Base-by-base conservation (phyloP, 35 echinoderm and acorn worm genomes). In the Antedon bifida region DNA sequence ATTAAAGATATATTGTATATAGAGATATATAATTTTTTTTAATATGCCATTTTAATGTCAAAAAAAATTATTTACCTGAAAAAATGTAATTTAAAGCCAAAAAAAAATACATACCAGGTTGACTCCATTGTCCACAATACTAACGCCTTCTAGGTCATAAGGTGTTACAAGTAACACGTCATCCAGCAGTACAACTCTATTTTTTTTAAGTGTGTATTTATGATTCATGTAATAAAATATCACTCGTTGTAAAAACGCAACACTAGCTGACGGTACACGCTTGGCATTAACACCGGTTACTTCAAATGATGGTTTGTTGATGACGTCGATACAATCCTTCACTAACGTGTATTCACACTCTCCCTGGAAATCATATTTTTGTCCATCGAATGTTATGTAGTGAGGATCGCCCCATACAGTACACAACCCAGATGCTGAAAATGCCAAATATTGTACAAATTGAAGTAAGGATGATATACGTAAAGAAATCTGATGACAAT, bases 391-490 rank as follows among this genome's bases (percentile, higher is more conserved):
- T 13, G 87, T 88, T 19, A 78, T 30, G 81, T 88, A 88, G 34
- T 88, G 87, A 55, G 87, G 87, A 32, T 88, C 87, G 19, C 87
- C 87, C 87, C 87, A 88, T 31, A 88, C 46, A 16, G 51, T 64
- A 64, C 51, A 64, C 26, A 64, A 64, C 26, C 51, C 51, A 64
- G 51, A 11, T 2, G 51, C 51, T 64, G 51, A 12, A 64, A 64
- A 23, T 16, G 51, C 9, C 9, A 64, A 26, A 64, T 42, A 4
- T 42, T 7, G 38, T 42, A 42, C 4, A 7, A 42, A 42, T 42
- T 42, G 14, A n/a, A n/a, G n/a, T n/a, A n/a, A n/a, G n/a, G n/a
- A n/a, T n/a, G n/a, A n/a, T n/a, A n/a, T n/a, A n/a, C n/a, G n/a
- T n/a, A n/a, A n/a, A n/a, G n/a, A n/a, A n/a, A n/a, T n/a, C n/a